Evolutionary conservation across 2,113 vertebrate species (phyloP), one percentile per base, ranked within the genome.

Genomic region (Strix aluco): DNA sequence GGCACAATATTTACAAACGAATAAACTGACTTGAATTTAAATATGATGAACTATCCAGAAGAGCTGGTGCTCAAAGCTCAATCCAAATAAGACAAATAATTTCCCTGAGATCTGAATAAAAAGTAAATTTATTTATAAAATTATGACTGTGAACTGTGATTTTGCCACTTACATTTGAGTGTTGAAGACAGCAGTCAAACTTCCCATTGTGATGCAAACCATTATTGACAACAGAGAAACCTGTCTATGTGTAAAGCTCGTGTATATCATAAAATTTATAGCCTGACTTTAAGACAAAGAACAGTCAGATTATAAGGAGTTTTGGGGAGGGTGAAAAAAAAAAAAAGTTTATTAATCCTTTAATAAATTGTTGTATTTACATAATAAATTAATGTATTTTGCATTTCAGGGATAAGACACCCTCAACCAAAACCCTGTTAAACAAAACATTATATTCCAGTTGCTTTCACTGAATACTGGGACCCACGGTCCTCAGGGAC

Each of bases 121-220:
- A 90, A 80, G 22, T 58, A 54, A 79, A 94, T 88, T 52, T 86
- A 94, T 94, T 94, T 9, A 9, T 73, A 83, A 88, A 90, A 92
- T 86, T 78, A 55, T 55, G 55, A 51, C 82, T 80, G 30, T 59
- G 36, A 88, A 78, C 49, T 88, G 32, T 62, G 80, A 88, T 81
- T 92, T 62, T 95, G 82, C 42, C 66, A 67, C 72, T 96, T 83
- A 73, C 0, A 2, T 88, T 86, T 80, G 69, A 95, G 82, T 61
- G 57, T 51, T 81, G 70, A 86, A 86, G 75, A 71, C 65, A 90
- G 62, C 34, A 91, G 74, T 84, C 58, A 95, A 92, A 95, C 57
- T 88, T 91, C 83, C 65, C 55, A 73, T 83, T 58, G 36, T 70
- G 83, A 81, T 4, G 32, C 36, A 92, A 94, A 92, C 38, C 3